These are phyloP conservation scores for Augiades crinisus DNA, from an alignment of 2,888 invertebrate species.

Conservation along the genomic window DNA sequence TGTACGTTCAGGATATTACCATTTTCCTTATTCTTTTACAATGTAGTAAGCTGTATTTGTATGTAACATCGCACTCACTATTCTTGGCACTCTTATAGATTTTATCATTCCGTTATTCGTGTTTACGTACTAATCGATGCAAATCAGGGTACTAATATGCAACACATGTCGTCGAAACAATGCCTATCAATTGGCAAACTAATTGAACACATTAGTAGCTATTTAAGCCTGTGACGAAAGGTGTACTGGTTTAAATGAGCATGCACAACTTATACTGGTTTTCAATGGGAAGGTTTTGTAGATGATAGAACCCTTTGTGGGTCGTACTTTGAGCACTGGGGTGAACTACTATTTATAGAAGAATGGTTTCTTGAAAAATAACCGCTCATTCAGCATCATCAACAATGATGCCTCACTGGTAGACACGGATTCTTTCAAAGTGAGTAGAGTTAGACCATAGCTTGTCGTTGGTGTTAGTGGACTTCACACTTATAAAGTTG, in stretches of 20 bases:
- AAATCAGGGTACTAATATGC: slow-evolving; percentile 18
- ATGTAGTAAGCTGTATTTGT: background rate
- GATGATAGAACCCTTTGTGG: too few species aligned
- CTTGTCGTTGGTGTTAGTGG: too few species aligned
- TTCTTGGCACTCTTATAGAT: slow-evolving; percentile 11
- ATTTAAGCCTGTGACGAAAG: background rate
- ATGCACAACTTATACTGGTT: too few species aligned
- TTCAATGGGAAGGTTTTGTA: background rate
- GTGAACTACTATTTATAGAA: too few species aligned
- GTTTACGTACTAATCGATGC: slow-evolving; percentile 22
- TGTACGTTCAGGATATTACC: too few species aligned
- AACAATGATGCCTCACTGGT: too few species aligned
- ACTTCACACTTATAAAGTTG: too few species aligned
- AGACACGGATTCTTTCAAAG: too few species aligned
- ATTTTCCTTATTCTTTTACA: background rate
- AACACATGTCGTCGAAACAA: slow-evolving; percentile 5
- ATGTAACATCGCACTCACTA: slow-evolving; percentile 8
- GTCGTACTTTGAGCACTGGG: too few species aligned
- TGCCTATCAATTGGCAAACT: slow-evolving; percentile 16
- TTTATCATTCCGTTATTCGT: slow-evolving; percentile 18
- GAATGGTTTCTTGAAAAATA: too few species aligned
- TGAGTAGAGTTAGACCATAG: too few species aligned
- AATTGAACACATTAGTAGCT: background rate
- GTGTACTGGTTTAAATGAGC: background rate
- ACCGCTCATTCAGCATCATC: background rate